A percentile compares a stretch with the other conserved stretches of the same genome.
Conservation (phyloP, 2,888 invertebrate genomes). For the Chymomyza caudatula region DNA sequence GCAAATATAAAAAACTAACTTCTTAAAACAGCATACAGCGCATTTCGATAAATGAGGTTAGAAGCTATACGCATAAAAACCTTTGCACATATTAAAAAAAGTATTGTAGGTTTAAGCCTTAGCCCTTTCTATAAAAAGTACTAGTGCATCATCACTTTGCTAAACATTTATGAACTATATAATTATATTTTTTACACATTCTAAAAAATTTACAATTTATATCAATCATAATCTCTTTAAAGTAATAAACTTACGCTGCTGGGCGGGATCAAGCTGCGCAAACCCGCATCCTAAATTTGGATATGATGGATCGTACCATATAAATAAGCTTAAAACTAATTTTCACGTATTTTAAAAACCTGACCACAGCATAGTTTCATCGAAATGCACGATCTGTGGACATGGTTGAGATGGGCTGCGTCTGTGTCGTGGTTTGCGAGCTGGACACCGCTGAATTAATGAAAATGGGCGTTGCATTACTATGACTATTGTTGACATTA, state of each 20-base stretch:
- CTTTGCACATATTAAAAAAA: too few species aligned
- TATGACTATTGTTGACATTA: constrained; percentile 27
- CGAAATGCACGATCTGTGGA: neutral
- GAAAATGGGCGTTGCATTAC: constrained; percentile 29
- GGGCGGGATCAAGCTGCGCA: neutral
- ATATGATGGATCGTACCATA: neutral
- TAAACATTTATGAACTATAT: neutral
- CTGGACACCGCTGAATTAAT: constrained; percentile 24
- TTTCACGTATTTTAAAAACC: neutral
- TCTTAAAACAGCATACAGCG: too few species aligned
- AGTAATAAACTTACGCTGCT: neutral
- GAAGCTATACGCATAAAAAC: too few species aligned
- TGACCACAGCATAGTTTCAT: neutral
- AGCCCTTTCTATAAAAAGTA: neutral
- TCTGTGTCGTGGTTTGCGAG: constrained; percentile 20
- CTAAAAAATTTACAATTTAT: neutral
- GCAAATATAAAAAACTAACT: too few species aligned
- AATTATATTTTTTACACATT: constrained; percentile 11
- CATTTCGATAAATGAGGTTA: too few species aligned
- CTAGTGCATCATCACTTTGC: neutral
- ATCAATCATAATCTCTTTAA: neutral
- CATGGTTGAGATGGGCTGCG: constrained; percentile 13
- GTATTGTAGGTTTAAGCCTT: too few species aligned
- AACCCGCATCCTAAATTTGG: neutral
- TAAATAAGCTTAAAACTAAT: neutral